Evolutionary conservation across 2,888 invertebrate genomes (phyloP), one percentile per base, ranked within the genome.

Genomic region (Sphaerophoria rueppellii): DNA sequence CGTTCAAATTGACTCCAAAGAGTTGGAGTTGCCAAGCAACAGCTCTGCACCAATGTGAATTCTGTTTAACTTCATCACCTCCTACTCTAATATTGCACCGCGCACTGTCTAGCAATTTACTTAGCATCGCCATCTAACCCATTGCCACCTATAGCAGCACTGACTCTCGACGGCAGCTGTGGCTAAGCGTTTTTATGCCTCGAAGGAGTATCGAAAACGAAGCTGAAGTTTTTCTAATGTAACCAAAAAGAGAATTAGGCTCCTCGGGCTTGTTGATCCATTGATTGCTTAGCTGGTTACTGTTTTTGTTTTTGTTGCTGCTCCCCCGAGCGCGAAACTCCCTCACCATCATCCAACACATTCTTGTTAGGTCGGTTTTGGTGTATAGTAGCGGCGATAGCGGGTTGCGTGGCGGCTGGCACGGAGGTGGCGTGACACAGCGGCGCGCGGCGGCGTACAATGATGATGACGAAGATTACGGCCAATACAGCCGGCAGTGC

Each of bases 221-320:
- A 74, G 67, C 82, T 60, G 72, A 40, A 46, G 65, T 40, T 40
- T 40, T 35, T 70, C 43, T 55, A 70, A 58, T 70, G 46, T 52
- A 63, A 75, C 71, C 72, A 57, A 81, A 80, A 73, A 73, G 63
- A 73, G 77, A 85, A 77, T 77, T 81, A 85, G 81, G 73, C 76
- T 85, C 85, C 85, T 77, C 81, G 65, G 85, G 85, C 85, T 81
- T 81, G 81, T 81, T 85, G 85, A 85, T 85, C 85, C 81, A 85
- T 80, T 81, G 85, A 85, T 85, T 81, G 70, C 85, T 70, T 77
- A 40, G 81, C 69, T 67, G 72, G 61, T 76, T 70, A 54, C 71
- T 72, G 80, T 79, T 77, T 69, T 77, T 54, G 67, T 24, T 40
- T 14, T 52, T 65, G 52, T 48, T 40, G 48, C 57, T 55, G 57